Conservation (phyloP, 2,888 invertebrate species). For the Doris montereyensis region DNA sequence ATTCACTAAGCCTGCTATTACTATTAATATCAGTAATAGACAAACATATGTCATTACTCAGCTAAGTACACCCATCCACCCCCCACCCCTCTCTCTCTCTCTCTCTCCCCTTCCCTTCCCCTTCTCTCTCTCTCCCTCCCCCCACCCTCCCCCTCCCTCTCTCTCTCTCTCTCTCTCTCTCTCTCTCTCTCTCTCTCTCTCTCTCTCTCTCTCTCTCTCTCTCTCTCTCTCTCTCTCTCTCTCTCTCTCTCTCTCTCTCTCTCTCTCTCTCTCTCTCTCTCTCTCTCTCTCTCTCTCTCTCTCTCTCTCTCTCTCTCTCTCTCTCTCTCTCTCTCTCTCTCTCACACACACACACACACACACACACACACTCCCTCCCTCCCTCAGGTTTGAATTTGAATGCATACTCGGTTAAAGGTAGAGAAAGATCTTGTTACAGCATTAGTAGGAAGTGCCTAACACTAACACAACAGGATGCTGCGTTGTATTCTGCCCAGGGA, state of each 20-base stretch:
- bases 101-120: background rate
- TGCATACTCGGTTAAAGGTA: background rate
- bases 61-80: no score
- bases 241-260: slow-evolving; percentile 82
- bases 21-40: no score
- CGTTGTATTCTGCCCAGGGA: no score
- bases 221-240: background rate
- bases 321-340: background rate
- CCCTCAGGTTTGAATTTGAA: background rate
- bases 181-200: slow-evolving; percentile 50
- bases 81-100: no score
- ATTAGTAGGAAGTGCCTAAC: no score
- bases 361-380: no score
- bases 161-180: slow-evolving; percentile 15
- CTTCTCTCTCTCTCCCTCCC: background rate
- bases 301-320: slow-evolving; percentile 51
- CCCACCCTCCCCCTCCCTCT: background rate
- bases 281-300: slow-evolving; percentile 82
- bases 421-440: no score
- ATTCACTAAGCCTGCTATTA: no score
- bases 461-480: no score
- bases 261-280: slow-evolving; percentile 86
- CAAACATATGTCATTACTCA: no score
- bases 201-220: slow-evolving; percentile 74
- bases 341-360: no score